These are phyloP conservation scores for Natrix natrix DNA, from an alignment of 2,797 vertebrate species.

Conservation along the genomic window DNA sequence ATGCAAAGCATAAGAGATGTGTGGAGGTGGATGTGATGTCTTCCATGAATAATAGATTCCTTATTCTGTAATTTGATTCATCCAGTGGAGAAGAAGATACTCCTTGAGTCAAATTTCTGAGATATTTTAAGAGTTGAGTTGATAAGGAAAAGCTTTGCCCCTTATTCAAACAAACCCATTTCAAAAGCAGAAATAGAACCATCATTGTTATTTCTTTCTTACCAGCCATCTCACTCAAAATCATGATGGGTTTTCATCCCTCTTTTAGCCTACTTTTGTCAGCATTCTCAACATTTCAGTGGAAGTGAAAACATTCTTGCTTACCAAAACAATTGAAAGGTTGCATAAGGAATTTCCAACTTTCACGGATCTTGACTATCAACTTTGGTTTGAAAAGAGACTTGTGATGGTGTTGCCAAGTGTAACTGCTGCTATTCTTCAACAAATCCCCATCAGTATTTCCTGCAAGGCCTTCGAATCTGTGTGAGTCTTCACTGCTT, in stretches of 20 bases:
- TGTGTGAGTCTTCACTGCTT: constrained; percentile 48
- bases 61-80: neutral
- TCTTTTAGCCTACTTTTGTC: constrained; percentile 10
- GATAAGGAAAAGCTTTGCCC: neutral
- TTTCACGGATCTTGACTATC: constrained; percentile 4
- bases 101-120: neutral
- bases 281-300: constrained; percentile 3
- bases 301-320: constrained; percentile 27
- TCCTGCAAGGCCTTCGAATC: constrained; percentile 44
- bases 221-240: neutral
- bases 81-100: neutral
- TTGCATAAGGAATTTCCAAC: neutral
- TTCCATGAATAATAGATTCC: neutral
- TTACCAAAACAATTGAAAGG: constrained; percentile 21
- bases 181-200: neutral
- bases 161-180: neutral
- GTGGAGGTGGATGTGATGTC: neutral
- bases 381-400: constrained; percentile 41
- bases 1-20: no score
- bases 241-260: neutral
- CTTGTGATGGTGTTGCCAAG: constrained; percentile 8
- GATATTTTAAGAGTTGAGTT: neutral
- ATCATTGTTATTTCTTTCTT: neutral
- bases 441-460: constrained; percentile 25
- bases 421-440: constrained; percentile 28